Evolutionary conservation across 1,140 invertebrate genomes (phyloP), one percentile per base, ranked within the genome.

Genomic region (Gryon sp.): DNA sequence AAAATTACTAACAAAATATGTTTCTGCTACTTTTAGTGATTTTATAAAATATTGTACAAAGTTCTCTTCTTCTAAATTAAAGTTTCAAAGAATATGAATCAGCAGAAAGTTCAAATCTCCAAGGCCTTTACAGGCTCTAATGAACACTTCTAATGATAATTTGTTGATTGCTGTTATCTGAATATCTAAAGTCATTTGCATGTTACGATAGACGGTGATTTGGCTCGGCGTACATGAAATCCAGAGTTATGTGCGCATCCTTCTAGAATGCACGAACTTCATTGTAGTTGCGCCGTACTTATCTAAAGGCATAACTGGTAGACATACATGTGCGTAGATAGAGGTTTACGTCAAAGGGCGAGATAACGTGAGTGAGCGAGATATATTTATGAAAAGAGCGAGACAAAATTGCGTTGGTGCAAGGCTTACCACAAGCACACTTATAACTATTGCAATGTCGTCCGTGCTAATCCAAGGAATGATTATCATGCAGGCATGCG

Each of bases 221-320:
- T 79, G 60, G 73, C 59, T 72, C 65, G 38, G 69, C 55, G 43
- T 72, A 74, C 65, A 70, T 69, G 73, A 81, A 82, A 83, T 81
- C 76, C 80, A 62, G 76, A 83, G 43, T 83, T 82, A 81, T 76
- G 82, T 76, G 65, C 63, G 41, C 59, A 70, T 48, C 76, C 78
- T 66, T 68, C 80, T 78, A 74, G 74, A 78, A 79, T 75, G 80
- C 45, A 46, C 72, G n/a, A 65, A 77, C 24, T 70, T 26, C 50
- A 43, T 52, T 45, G 72, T 60, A 57, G 66, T 65, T 32, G 59
- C 26, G 30, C 8, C 34, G 41, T 40, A 74, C 69, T 70, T 70
- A 72, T 65, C 63, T 68, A 24, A 59, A 60, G 41, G 32, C 53
- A 69, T 76, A 69, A 68, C 68, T 68, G 28, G 57, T 55, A 43